Evolutionary conservation across 2,113 vertebrate genomes (phyloP).

Genomic region (Ardeotis arabs): DNA sequence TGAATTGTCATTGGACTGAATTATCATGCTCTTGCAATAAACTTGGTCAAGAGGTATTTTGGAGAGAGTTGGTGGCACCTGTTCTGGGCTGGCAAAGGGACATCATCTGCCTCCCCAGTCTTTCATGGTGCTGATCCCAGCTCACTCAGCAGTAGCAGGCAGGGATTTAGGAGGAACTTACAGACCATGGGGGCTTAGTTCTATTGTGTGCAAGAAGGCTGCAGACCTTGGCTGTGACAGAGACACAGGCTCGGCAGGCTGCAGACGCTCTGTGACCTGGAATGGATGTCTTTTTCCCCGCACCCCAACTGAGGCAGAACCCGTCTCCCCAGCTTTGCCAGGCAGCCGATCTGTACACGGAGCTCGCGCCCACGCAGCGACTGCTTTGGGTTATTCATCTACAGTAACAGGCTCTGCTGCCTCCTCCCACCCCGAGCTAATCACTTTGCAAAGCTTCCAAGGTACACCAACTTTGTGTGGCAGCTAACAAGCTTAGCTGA

Average conservation of each 20-base stretch:
- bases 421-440: constrained; percentile 56
- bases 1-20: not conserved
- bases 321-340: not conserved
- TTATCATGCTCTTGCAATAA: not conserved
- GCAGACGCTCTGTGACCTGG: not conserved
- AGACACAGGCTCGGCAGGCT: not conserved
- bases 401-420: constrained; percentile 35
- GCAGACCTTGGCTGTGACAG: not conserved
- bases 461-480: constrained; percentile 47
- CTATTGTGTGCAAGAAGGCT: not conserved
- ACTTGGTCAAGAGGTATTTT: not conserved
- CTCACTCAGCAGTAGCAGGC: not conserved
- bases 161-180: not conserved
- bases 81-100: not conserved
- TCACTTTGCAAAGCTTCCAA: constrained; percentile 56
- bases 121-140: not conserved
- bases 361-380: not conserved
- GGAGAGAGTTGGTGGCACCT: not conserved
- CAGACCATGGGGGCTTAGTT: not conserved
- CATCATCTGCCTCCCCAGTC: not conserved
- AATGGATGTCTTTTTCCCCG: not conserved
- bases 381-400: constrained; percentile 50
- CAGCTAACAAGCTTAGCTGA: constrained; percentile 68
- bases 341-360: not conserved
- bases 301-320: not conserved